Conservation (phyloP, 2,888 invertebrate genomes). For the Tolmerus cingulatus region DNA sequence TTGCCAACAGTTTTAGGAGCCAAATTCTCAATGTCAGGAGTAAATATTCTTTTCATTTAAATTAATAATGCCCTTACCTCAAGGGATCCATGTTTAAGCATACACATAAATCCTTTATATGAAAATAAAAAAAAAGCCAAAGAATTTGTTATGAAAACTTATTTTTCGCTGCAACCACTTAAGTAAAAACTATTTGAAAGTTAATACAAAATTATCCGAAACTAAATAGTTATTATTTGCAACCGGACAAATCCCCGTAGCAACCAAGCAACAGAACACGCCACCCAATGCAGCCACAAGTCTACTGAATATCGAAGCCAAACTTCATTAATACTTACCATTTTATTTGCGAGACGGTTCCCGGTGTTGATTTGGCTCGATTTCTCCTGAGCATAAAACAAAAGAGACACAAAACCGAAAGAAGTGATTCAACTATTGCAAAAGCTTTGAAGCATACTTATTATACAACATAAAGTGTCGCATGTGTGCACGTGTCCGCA, state of each 20-base stretch:
- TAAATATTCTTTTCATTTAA: background rate
- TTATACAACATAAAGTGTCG: background rate
- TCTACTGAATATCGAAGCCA: background rate
- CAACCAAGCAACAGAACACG: background rate
- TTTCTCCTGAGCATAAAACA: background rate
- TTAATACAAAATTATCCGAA: background rate
- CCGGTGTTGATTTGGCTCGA: background rate
- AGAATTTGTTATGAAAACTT: background rate
- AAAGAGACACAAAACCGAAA: background rate
- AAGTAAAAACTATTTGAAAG: background rate
- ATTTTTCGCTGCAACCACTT: background rate
- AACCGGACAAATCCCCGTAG: background rate
- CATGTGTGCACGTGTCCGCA: background rate
- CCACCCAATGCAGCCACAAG: background rate
- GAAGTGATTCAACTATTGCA: background rate
- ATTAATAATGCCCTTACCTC: background rate
- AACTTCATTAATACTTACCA: background rate
- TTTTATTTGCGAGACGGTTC: background rate
- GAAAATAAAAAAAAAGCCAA: background rate
- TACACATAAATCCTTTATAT: background rate
- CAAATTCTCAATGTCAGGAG: background rate
- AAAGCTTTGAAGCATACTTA: background rate
- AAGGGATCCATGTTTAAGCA: background rate
- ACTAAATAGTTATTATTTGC: background rate
- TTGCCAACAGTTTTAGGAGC: background rate